A percentile compares a stretch with the other conserved stretches of the same genome.
Evolutionary conservation across 2,113 vertebrate genomes (phyloP).

Genomic region (Pseudorhombus dupliciocellatus): DNA sequence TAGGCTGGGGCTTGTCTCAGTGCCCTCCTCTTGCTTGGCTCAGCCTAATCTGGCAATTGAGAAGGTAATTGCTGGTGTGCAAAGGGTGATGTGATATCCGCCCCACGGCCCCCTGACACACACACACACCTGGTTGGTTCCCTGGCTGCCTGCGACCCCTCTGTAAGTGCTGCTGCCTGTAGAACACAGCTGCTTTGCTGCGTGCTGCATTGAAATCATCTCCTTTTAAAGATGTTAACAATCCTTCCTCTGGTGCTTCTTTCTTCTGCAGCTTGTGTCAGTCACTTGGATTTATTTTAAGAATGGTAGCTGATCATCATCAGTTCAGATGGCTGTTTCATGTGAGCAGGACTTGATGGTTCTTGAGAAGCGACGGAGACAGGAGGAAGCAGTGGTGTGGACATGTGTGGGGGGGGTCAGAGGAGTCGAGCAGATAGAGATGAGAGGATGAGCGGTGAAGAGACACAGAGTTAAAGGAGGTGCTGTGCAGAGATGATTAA

Average conservation of each 20-base stretch:
- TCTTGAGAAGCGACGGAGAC: constrained; percentile 1
- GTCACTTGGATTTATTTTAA: neutral
- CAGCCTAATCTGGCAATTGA: constrained; percentile 79
- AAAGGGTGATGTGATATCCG: constrained; percentile 73
- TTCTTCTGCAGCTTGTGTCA: neutral
- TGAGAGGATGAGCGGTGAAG: neutral
- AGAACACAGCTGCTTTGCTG: constrained; percentile 41
- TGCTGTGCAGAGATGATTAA: constrained; percentile 1
- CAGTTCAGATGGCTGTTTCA: neutral
- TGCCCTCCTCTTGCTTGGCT: constrained; percentile 75
- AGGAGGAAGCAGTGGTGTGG: constrained; percentile 21
- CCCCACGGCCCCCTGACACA: constrained; percentile 44
- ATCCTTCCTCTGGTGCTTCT: too few relatives aligned
- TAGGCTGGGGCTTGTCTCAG: constrained; percentile 65
- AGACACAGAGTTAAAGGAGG: neutral
- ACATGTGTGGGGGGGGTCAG: neutral
- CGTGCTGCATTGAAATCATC: constrained; percentile 11
- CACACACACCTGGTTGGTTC: constrained; percentile 19
- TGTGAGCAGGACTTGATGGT: neutral
- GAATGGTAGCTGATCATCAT: neutral
- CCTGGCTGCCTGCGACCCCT: constrained; percentile 30
- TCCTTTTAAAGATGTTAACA: neutral
- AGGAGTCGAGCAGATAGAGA: neutral
- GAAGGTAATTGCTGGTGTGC: constrained; percentile 73
- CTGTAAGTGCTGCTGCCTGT: constrained; percentile 58